Conservation (phyloP, 2,888 invertebrate genomes). For the Scrobipalpa atriplicella region DNA sequence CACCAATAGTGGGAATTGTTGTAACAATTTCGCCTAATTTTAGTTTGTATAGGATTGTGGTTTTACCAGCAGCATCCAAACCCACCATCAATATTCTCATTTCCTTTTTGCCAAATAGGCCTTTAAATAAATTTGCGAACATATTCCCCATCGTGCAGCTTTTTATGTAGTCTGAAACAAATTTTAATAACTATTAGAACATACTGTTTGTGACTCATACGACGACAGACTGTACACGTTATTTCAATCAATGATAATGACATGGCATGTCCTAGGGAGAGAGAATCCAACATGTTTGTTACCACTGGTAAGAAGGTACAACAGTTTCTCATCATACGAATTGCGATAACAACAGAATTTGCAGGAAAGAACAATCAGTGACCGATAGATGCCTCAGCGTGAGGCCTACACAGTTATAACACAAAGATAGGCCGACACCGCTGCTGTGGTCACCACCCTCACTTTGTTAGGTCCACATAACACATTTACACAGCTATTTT, state of each 20-base stretch:
- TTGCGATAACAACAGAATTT: neutral
- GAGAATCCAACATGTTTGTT: neutral
- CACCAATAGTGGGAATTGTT: constrained; percentile 99
- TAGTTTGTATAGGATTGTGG: constrained; percentile 99
- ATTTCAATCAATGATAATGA: constrained; percentile 80
- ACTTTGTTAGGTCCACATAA: constrained; percentile 47
- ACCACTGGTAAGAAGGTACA: neutral
- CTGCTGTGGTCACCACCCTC: constrained; percentile 83
- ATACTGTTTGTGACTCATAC: constrained; percentile 74
- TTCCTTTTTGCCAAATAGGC: constrained; percentile 99
- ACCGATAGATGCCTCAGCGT: constrained; percentile 18
- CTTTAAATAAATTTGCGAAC: constrained; percentile 98
- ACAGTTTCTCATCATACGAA: neutral
- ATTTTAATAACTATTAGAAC: constrained; percentile 48
- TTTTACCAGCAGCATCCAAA: constrained; percentile 99
- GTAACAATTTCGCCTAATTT: constrained; percentile 99
- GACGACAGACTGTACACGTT: constrained; percentile 63
- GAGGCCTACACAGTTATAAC: constrained; percentile 47
- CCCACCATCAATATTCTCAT: constrained; percentile 99
- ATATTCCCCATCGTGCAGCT: constrained; percentile 96
- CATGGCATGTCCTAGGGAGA: constrained; percentile 73
- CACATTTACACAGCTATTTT: constrained; percentile 46
- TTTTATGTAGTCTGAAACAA: constrained; percentile 77
- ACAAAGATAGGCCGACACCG: constrained; percentile 78
- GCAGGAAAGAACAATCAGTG: neutral